Evolutionary conservation across 1,140 invertebrate genomes (phyloP).

Genomic region (Drosophila navojoa): DNA sequence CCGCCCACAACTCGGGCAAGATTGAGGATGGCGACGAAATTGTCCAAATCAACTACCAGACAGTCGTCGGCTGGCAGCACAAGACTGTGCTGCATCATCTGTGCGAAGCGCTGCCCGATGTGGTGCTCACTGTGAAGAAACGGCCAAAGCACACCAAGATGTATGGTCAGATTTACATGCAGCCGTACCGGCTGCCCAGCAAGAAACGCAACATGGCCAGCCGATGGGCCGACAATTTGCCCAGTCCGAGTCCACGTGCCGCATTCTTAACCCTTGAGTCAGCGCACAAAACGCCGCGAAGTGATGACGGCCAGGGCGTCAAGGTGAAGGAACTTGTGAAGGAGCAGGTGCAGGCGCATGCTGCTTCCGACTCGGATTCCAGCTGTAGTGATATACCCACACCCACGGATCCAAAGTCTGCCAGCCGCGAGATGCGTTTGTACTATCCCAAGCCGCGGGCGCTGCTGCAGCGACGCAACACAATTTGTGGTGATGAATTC

Average conservation of each 20-base stretch:
- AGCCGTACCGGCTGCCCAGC: constrained; percentile 90
- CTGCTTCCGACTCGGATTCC: constrained; percentile 78
- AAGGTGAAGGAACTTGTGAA: constrained; percentile 41
- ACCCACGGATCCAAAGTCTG: constrained; percentile 72
- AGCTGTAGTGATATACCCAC: constrained; percentile 82
- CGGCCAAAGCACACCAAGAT: constrained; percentile 92
- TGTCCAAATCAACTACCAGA: constrained; percentile 96
- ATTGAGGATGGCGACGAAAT: constrained; percentile 97
- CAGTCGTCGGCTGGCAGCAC: constrained; percentile 94
- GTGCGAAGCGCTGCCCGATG: constrained; percentile 91
- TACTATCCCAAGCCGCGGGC: constrained; percentile 91
- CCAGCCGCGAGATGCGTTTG: constrained; percentile 84
- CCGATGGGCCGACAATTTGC: constrained; percentile 86
- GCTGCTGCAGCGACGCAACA: constrained; percentile 91
- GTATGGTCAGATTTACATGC: constrained; percentile 92
- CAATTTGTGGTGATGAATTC: constrained; percentile 89
- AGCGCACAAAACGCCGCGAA: constrained; percentile 81
- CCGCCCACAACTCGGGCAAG: constrained; percentile 93
- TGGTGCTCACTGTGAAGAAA: constrained; percentile 93
- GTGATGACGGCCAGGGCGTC: constrained; percentile 65
- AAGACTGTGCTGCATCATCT: constrained; percentile 92
- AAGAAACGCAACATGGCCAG: constrained; percentile 88
- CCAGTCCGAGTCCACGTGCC: constrained; percentile 87
- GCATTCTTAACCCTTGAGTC: constrained; percentile 87
- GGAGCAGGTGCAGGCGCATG: constrained; percentile 33